Conservation (phyloP, 2,113 vertebrate genomes). For the Sinocyclocheilus anophthalmus region DNA sequence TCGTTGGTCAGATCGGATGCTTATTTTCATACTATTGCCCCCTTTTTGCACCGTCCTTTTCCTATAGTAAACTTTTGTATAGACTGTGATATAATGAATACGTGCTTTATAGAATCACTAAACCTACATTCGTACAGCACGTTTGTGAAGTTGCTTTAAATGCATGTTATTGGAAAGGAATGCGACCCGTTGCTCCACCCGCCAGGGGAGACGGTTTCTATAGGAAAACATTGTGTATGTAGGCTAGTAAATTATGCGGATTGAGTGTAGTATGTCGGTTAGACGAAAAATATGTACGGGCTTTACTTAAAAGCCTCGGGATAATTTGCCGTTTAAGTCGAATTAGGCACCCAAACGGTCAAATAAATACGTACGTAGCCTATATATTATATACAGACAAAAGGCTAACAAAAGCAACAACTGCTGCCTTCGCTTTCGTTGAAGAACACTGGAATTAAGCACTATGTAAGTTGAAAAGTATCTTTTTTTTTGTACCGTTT, state of each 20-base stretch:
- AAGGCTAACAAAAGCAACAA: not conserved
- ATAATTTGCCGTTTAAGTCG: not conserved
- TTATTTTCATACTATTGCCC: conserved; percentile 16
- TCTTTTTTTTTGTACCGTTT: conserved; percentile 30
- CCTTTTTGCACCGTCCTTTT: not conserved
- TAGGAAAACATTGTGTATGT: conserved; percentile 64
- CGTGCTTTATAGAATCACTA: not conserved
- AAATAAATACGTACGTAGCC: not conserved
- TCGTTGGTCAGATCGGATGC: conserved; percentile 25
- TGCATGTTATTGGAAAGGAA: not conserved
- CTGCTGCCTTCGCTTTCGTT: not conserved
- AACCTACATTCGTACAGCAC: not conserved
- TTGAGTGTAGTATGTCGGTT: not conserved
- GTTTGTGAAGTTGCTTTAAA: not conserved
- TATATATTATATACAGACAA: conserved; percentile 13
- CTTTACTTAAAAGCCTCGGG: not conserved
- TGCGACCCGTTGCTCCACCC: conserved; percentile 33
- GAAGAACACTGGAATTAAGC: conserved; percentile 15
- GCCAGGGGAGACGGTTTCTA: conserved; percentile 65
- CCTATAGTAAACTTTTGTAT: not conserved
- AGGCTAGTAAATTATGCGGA: not conserved
- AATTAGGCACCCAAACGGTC: not conserved
- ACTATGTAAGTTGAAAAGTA: not conserved
- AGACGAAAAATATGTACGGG: not conserved
- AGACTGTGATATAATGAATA: not conserved